Evolutionary conservation across 1,140 invertebrate species (phyloP).

Genomic region (Heliconius congener): DNA sequence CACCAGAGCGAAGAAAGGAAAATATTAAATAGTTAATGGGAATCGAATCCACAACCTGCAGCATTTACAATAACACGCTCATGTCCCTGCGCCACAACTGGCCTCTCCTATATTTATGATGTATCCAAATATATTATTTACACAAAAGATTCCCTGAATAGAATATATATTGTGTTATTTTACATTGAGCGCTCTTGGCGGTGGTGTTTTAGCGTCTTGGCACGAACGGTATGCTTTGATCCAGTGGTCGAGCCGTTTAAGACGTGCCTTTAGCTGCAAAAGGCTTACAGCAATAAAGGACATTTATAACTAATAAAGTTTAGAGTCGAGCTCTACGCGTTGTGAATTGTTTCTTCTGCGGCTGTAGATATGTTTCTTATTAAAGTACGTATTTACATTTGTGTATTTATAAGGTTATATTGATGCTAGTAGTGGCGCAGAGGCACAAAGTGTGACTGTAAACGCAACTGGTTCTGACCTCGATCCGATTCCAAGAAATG

Average conservation of each 20-base stretch:
- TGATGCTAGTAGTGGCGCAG: no score
- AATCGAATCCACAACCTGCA: no score
- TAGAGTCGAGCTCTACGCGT: constrained; percentile 1
- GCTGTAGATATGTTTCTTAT: background rate
- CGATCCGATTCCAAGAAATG: no score
- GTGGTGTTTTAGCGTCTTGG: constrained; percentile 10
- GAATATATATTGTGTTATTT: background rate
- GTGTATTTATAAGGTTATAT: no score
- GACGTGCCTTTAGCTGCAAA: constrained; percentile 4
- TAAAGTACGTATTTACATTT: no score
- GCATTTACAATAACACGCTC: no score
- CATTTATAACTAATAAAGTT: constrained; percentile 17
- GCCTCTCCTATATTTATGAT: background rate
- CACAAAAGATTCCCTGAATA: background rate
- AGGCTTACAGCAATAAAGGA: constrained; percentile 4
- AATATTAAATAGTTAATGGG: no score
- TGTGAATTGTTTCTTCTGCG: background rate
- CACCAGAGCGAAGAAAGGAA: no score
- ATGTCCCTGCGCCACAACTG: no score
- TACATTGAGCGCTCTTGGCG: background rate
- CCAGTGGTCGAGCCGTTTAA: constrained; percentile 4
- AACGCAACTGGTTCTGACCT: no score
- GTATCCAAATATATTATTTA: background rate
- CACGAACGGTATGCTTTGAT: constrained; percentile 11
- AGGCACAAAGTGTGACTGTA: no score